These are phyloP conservation scores for Actinemys pallida DNA, from an alignment of 2,113 vertebrate genomes.

Conservation along the genomic window DNA sequence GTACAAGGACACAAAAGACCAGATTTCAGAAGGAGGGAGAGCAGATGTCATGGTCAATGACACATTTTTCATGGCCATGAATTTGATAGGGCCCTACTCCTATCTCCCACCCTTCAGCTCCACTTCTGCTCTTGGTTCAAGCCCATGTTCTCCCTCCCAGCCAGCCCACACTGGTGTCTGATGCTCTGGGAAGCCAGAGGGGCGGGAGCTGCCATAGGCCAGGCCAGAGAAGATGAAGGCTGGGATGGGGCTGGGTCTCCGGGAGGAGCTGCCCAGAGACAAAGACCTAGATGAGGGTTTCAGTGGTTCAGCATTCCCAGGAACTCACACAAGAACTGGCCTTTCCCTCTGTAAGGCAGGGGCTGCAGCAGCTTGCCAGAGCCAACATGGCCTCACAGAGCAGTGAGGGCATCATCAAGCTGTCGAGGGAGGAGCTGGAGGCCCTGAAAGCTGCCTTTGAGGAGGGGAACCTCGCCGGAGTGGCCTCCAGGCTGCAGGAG, in stretches of 20 bases:
- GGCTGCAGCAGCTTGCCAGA: not conserved
- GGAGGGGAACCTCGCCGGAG: constrained; percentile 46
- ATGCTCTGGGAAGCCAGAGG: not conserved
- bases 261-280: not conserved
- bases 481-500: constrained; percentile 46
- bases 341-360: not conserved
- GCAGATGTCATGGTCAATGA: too few species aligned
- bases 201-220: too few species aligned
- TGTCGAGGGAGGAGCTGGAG: constrained; percentile 61
- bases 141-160: not conserved
- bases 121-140: not conserved
- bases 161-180: not conserved
- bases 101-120: not conserved
- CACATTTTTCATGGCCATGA: too few species aligned
- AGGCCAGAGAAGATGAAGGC: not conserved
- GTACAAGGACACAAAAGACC: too few species aligned
- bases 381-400: constrained; percentile 21
- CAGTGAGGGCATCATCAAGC: constrained; percentile 52
- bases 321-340: not conserved
- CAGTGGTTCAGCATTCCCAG: not conserved
- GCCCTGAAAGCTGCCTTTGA: constrained; percentile 58
- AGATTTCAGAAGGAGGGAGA: too few species aligned
- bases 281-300: not conserved
- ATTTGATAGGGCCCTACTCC: too few species aligned
- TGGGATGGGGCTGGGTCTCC: not conserved